Conservation (phyloP, 2,888 invertebrate species). For the Scelioninae gen. 2 region DNA sequence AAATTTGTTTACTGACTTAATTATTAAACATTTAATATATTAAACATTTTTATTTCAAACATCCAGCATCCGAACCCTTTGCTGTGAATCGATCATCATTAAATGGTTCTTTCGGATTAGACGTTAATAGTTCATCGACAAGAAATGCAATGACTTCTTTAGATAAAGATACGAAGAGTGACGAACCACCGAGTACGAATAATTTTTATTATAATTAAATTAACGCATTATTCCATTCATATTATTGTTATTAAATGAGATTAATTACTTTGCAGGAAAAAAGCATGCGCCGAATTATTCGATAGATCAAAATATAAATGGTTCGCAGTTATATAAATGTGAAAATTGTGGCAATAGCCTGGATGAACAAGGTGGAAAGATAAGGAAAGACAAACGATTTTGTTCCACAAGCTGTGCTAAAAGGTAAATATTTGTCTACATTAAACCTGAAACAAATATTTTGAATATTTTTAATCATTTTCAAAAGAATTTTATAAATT, state of each 20-base stretch:
- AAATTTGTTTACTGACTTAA: too few species aligned
- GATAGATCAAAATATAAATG: constrained; percentile 66
- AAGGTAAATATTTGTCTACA: constrained; percentile 73
- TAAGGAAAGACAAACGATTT: constrained; percentile 85
- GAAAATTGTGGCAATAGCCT: constrained; percentile 84
- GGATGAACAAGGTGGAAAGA: constrained; percentile 75
- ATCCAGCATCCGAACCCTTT: constrained; percentile 87
- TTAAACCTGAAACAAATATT: constrained; percentile 1
- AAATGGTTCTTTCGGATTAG: constrained; percentile 73
- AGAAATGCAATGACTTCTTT: constrained; percentile 71
- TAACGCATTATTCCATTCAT: neutral
- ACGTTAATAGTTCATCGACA: constrained; percentile 66
- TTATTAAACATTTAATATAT: neutral
- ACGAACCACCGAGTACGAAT: constrained; percentile 88
- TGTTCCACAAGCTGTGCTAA: constrained; percentile 86
- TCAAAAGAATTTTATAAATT: too few species aligned
- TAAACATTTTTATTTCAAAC: too few species aligned
- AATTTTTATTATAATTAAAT: too few species aligned
- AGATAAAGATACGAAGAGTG: constrained; percentile 78
- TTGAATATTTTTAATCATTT: too few species aligned
- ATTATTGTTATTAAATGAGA: neutral
- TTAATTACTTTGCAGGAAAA: constrained; percentile 68
- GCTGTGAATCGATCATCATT: constrained; percentile 83
- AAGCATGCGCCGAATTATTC: constrained; percentile 73
- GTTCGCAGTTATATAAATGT: constrained; percentile 80